Evolutionary conservation across 2,113 vertebrate genomes (phyloP).

Genomic region (Brachionichthys hirsutus): DNA sequence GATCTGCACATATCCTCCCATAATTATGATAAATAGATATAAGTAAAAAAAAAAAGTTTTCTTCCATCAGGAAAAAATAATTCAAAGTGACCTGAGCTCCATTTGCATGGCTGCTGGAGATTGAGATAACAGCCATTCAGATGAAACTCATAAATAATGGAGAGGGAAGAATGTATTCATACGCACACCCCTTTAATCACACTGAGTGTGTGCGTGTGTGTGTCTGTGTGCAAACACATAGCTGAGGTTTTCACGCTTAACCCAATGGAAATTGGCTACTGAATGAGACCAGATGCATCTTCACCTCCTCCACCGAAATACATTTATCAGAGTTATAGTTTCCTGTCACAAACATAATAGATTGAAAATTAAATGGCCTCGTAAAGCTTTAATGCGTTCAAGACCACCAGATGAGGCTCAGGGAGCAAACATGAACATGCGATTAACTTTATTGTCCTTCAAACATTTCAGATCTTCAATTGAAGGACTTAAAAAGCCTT

Average conservation of each 20-base stretch:
- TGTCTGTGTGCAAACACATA: constrained; percentile 8
- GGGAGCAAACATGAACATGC: background rate
- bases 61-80: constrained; percentile 19
- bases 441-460: background rate
- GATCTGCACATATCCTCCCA: background rate
- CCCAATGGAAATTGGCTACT: constrained; percentile 39
- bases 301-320: constrained; percentile 41
- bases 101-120: constrained; percentile 52
- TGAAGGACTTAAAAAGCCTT: too few species aligned
- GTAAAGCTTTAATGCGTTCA: constrained; percentile 39
- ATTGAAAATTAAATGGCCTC: constrained; percentile 54
- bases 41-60: background rate
- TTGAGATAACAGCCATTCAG: constrained; percentile 56
- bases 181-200: constrained; percentile 70
- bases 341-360: constrained; percentile 54
- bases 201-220: constrained; percentile 10
- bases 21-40: constrained; percentile 26
- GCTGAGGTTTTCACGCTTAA: constrained; percentile 44
- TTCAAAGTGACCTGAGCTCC: constrained; percentile 18
- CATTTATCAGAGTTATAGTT: constrained; percentile 66
- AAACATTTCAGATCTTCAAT: background rate
- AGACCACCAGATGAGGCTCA: constrained; percentile 63
- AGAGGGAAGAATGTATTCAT: constrained; percentile 45
- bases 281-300: constrained; percentile 62
- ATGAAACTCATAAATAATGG: constrained; percentile 68